These are phyloP conservation scores for Drosophila ezoana DNA, from an alignment of 2,888 invertebrate genomes.

Conservation along the genomic window DNA sequence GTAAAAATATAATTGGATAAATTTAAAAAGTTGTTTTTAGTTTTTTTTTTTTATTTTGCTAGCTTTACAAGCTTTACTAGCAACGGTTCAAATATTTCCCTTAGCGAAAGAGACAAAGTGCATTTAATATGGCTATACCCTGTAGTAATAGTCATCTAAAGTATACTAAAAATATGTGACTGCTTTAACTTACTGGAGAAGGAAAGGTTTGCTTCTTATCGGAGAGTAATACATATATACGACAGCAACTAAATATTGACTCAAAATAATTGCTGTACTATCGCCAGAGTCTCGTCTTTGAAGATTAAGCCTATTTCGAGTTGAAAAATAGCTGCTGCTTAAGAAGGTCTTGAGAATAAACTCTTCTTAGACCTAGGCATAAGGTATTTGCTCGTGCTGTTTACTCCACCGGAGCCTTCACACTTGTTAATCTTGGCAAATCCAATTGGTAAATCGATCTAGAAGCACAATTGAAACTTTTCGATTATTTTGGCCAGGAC, in stretches of 20 bases:
- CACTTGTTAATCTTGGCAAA: constrained; percentile 30
- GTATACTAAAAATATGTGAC: background rate
- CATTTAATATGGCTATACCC: background rate
- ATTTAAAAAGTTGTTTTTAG: constrained; percentile 58
- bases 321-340: no score
- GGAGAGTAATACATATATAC: no score
- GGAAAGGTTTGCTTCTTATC: no score
- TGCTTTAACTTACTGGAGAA: no score
- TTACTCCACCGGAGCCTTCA: background rate
- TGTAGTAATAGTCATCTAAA: background rate
- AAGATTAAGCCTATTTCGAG: no score
- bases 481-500: constrained; percentile 50
- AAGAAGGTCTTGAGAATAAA: no score
- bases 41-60: constrained; percentile 33
- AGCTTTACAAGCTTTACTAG: constrained; percentile 25
- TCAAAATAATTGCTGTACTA: no score
- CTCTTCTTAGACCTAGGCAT: no score
- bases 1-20: constrained; percentile 81
- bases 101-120: no score
- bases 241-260: no score
- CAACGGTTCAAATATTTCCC: background rate
- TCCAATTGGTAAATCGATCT: constrained; percentile 57
- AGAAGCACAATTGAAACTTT: constrained; percentile 31
- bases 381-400: background rate
- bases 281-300: no score